Conservation (phyloP, 2,888 invertebrate genomes). For the Agapetus fuscipes region DNA sequence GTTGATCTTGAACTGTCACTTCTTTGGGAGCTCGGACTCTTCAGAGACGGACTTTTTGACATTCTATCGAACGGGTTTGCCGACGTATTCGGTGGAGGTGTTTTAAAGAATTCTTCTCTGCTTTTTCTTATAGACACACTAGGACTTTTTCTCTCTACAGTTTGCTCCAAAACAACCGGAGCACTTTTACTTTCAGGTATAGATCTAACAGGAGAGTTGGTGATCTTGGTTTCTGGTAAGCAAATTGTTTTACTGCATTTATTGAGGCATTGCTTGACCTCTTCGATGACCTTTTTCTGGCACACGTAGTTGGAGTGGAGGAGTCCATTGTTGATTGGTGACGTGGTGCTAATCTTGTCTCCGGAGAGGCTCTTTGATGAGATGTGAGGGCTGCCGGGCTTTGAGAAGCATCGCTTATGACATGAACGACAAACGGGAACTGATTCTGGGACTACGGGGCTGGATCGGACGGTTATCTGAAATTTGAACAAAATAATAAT, state of each 20-base stretch:
- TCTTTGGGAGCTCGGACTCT: conserved; percentile 40
- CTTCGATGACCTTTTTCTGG: conserved; percentile 11
- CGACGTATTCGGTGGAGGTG: conserved; percentile 9
- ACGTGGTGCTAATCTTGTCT: conserved; percentile 10
- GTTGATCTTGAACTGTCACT: conserved; percentile 25
- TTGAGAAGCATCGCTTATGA: conserved; percentile 64
- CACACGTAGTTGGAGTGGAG: conserved; percentile 11
- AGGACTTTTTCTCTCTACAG: conserved; percentile 13
- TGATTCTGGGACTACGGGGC: conserved; percentile 62
- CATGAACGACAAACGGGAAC: conserved; percentile 68
- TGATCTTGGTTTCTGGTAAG: conserved; percentile 18
- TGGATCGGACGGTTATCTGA: conserved; percentile 68
- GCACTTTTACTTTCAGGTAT: conserved; percentile 8
- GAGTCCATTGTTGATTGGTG: conserved; percentile 8
- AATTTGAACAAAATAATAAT: conserved; percentile 25
- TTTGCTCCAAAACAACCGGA: conserved; percentile 1
- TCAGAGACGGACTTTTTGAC: conserved; percentile 27
- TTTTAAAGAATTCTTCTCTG: conserved; percentile 20
- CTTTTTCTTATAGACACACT: conserved; percentile 18
- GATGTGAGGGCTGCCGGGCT: conserved; percentile 43
- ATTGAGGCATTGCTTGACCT: conserved; percentile 12
- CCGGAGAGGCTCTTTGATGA: conserved; percentile 36
- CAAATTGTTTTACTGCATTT: conserved; percentile 16
- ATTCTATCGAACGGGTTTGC: conserved; percentile 16
- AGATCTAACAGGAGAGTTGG: conserved; percentile 16